phyloP scores from a whole-genome alignment of 1,140 invertebrate species.

The Scaptomyza pallida region DNA sequence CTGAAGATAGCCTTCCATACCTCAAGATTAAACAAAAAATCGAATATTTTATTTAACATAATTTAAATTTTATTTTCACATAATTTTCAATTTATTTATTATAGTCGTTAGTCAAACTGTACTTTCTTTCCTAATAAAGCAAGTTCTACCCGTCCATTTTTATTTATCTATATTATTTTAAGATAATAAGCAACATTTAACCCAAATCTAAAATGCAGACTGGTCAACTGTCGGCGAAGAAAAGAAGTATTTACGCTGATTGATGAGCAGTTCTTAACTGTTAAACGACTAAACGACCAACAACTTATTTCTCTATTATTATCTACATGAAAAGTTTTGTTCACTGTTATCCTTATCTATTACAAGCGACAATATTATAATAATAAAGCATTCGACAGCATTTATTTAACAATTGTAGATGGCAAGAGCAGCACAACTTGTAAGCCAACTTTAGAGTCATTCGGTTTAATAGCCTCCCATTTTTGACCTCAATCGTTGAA shows the following conservation, averaged over 20 bases:
- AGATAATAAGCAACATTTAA: neutral
- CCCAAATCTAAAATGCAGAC: neutral
- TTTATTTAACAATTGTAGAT: slow-evolving; percentile 37
- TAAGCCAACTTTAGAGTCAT: slow-evolving; percentile 12
- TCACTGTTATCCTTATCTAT: slow-evolving; percentile 26
- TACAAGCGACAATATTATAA: slow-evolving; percentile 19
- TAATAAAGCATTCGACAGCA: slow-evolving; percentile 27
- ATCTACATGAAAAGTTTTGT: slow-evolving; percentile 5
- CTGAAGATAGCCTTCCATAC: too few relatives aligned
- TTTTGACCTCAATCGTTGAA: slow-evolving; percentile 13
- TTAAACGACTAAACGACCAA: neutral
- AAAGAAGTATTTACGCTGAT: slow-evolving; percentile 23
- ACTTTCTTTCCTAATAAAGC: too few relatives aligned
- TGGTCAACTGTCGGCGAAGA: neutral
- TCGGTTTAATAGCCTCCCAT: neutral
- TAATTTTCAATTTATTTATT: too few relatives aligned
- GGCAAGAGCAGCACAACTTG: slow-evolving; percentile 38
- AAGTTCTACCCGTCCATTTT: too few relatives aligned
- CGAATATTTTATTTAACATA: too few relatives aligned
- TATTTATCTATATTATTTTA: neutral
- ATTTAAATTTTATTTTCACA: too few relatives aligned
- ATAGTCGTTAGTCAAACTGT: too few relatives aligned
- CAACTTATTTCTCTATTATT: neutral
- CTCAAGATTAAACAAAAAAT: too few relatives aligned
- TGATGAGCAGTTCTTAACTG: slow-evolving; percentile 23